Evolutionary conservation across 2,797 vertebrate genomes (phyloP).

Genomic region (Myotis findleyi): DNA sequence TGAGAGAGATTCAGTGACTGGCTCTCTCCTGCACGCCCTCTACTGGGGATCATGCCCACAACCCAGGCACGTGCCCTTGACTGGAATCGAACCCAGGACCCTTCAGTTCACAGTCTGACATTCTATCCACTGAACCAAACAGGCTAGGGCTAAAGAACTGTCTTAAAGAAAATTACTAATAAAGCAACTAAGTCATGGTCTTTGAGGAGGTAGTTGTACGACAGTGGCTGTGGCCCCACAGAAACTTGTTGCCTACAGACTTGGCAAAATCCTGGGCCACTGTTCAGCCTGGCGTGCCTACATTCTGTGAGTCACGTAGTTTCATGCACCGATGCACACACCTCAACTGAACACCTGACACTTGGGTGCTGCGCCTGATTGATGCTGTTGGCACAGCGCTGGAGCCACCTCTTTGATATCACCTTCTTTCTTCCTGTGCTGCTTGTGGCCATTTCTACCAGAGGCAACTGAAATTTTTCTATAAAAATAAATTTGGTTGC

Average conservation of each 20-base stretch:
- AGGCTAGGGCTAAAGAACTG: neutral
- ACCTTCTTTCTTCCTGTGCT: neutral
- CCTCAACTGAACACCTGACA: neutral
- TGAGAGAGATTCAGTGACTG: too few relatives aligned
- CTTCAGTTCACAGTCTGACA: too few relatives aligned
- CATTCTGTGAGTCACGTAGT: neutral
- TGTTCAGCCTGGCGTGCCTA: neutral
- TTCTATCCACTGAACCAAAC: too few relatives aligned
- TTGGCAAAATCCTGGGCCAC: neutral
- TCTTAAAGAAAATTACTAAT: conserved; percentile 1
- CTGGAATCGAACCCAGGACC: too few relatives aligned
- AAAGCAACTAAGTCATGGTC: neutral
- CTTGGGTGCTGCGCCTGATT: neutral
- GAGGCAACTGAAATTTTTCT: conserved; percentile 87
- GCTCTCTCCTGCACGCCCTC: too few relatives aligned
- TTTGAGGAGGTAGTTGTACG: neutral
- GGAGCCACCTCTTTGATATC: neutral
- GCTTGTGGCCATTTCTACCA: conserved; percentile 89
- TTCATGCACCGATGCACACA: neutral
- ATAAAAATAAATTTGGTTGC: conserved; percentile 87
- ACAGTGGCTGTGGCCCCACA: neutral
- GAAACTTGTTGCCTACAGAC: neutral
- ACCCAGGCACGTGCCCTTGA: too few relatives aligned
- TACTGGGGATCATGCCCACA: too few relatives aligned
- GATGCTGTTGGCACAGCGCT: neutral